Evolutionary conservation across 2,113 vertebrate genomes (phyloP), one percentile per base, ranked within the genome.

Genomic region (Phocoena sinus): DNA sequence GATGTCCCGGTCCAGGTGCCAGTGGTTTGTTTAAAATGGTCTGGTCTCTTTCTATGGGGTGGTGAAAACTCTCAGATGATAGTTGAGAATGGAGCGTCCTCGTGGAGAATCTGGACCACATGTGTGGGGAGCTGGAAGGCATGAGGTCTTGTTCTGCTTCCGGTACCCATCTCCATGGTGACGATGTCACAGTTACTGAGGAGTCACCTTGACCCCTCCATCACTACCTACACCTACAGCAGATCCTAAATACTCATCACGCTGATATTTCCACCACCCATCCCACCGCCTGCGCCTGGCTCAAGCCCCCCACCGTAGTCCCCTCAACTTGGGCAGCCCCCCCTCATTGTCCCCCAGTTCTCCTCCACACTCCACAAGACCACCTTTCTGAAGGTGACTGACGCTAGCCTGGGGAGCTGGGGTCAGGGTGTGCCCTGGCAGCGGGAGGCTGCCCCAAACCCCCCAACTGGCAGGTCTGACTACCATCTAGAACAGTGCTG

Each of bases 251-350:
- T 8, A 18, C 11, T 56, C 1, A 0, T 13, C 74, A 21, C 13
- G 1, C 17, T 58, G n/a, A 8, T 11, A 25, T 28, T 15, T 26
- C 62, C 2, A 1, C 9, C 7, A 3, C 28, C 18, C 31, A 23
- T 25, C 56, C 58, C 17, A 3, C 36, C 6, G 38, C 21, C 74
- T 77, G 67, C 3, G 4, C 31, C 80, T 15, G 4, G 23, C 77
- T 71, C 26, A 1, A 8, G 15, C 5, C 21, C 15, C 63, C 1
- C 14, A 21, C 28, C 20, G 2, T 58, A 25, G 26, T 28, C 28
- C 67, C 87, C 71, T 53, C 26, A 33, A n/a, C 23, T 5, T 10
- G 9, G 33, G 8, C 20, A 28, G 21, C 23, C 28, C 4, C 25
- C 5, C n/a, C 26, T 70, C n/a, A 1, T 1, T 36, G 38, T 3